Base-by-base conservation (phyloP, 2,797 vertebrate species). In the Sternotherus odoratus region DNA sequence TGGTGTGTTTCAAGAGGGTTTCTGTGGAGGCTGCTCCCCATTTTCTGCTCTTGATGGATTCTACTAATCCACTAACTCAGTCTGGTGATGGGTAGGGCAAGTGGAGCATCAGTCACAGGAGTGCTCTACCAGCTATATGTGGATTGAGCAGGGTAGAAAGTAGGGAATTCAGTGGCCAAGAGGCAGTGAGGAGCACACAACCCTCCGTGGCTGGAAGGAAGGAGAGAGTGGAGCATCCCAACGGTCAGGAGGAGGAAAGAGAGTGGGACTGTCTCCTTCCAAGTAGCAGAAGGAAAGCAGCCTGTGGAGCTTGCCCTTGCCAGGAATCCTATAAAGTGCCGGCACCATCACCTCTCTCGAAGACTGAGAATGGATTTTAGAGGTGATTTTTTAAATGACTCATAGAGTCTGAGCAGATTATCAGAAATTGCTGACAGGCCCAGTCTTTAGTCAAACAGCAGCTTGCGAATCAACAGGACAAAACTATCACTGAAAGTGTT, bases 221-320 rank as follows among this genome's bases (percentile, higher is more conserved):
- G 4, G 36, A n/a, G 43, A 13, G 3, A 75, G 26, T 75, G 15
- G 43, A 75, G 24, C 12, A 46, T 48, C 26, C 19, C 54, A 51
- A 33, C 56, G 72, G 48, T 33, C 74, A 24, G 12, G 24, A 48
- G 43, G 30, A 50, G 16, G n/a, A 11, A 43, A 72, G 26, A 24
- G 53, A 19, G 24, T 4, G 17, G 77, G 72, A 39, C 63, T 60
- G 13, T 28, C 50, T 66, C 46, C 13, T 56, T 72, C 72, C 54
- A 53, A 9, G 19, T 10, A 46, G 24, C 0, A 0, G 1, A n/a
- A 53, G 4, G 85, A 56, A 66, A 43, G 23, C 6, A 26, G 23
- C 6, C 13, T 12, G 39, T 23, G 54, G 12, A 0, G 0, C 3
- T 69, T 24, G 12, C 30, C 30, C 51, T 48, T 24, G 66, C 36